Conservation (phyloP, 2,888 invertebrate genomes). For the Agrilus cyanescens region DNA sequence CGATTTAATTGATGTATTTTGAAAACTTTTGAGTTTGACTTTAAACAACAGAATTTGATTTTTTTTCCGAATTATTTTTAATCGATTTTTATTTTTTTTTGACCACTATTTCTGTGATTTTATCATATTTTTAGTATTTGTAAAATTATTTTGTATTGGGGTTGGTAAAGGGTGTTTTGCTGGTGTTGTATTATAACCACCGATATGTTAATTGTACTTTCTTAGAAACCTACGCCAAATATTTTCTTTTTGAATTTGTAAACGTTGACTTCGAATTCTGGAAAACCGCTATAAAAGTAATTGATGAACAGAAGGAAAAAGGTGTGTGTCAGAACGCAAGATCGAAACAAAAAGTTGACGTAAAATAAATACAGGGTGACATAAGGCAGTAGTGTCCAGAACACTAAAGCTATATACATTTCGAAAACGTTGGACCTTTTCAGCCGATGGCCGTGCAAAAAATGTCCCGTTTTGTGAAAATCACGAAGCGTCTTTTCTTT, state of each 20-base stretch:
- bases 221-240: slow-evolving; percentile 1
- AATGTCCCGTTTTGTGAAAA: slow-evolving; percentile 45
- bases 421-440: slow-evolving; percentile 31
- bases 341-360: slow-evolving; percentile 36
- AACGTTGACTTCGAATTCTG: slow-evolving; percentile 41
- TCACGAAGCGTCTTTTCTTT: slow-evolving; percentile 51
- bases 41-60: too few relatives aligned
- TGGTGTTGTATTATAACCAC: too few relatives aligned
- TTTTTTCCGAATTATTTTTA: too few relatives aligned
- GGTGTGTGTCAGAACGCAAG: slow-evolving; percentile 44
- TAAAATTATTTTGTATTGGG: too few relatives aligned
- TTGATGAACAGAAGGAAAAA: slow-evolving; percentile 43
- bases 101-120: too few relatives aligned
- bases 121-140: too few relatives aligned
- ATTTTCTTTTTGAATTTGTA: slow-evolving; percentile 12
- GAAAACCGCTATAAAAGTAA: slow-evolving; percentile 46
- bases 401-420: slow-evolving; percentile 44
- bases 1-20: too few relatives aligned
- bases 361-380: slow-evolving; percentile 36
- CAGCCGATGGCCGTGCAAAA: slow-evolving; percentile 27
- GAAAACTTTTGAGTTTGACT: too few relatives aligned
- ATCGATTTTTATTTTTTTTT: too few relatives aligned
- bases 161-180: too few relatives aligned
- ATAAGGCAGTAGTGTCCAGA: slow-evolving; percentile 51
- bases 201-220: too few relatives aligned